A percentile compares a stretch with the other conserved stretches of the same genome.
Evolutionary conservation across 2,113 vertebrate genomes (phyloP).

Genomic region (Struthio camelus): DNA sequence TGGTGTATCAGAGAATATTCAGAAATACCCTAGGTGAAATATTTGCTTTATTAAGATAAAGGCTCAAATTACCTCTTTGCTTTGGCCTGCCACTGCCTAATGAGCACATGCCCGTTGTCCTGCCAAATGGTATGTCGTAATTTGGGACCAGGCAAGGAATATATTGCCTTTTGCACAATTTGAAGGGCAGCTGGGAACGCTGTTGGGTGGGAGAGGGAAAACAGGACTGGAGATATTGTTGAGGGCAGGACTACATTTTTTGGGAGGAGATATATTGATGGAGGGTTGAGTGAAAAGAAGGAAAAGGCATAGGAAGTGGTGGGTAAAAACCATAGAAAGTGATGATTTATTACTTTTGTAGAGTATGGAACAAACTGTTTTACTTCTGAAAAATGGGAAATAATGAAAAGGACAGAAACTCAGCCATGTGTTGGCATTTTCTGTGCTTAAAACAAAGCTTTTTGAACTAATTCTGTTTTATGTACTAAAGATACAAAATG

Average conservation of each 20-base stretch:
- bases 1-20: not conserved
- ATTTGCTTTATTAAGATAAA: not conserved
- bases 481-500: not conserved
- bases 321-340: not conserved
- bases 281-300: not conserved
- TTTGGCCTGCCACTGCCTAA: not conserved
- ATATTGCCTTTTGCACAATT: not conserved
- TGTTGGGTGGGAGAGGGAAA: not conserved
- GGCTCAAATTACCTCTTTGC: not conserved
- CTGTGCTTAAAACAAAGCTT: not conserved
- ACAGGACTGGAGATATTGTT: too few relatives aligned
- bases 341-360: not conserved
- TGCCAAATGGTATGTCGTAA: not conserved
- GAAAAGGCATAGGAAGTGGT: too few relatives aligned
- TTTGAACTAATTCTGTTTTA: not conserved
- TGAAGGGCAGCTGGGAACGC: not conserved
- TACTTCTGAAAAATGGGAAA: not conserved
- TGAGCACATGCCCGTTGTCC: not conserved
- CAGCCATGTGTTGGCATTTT: not conserved
- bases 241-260: not conserved
- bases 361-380: not conserved
- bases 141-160: not conserved
- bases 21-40: not conserved
- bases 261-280: not conserved
- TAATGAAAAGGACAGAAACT: not conserved